A percentile compares a stretch with the other conserved stretches of the same genome.
These are phyloP conservation scores for Gnathonemus echidnorhynchus DNA, from an alignment of 2,113 vertebrate species.

Conservation along the genomic window DNA sequence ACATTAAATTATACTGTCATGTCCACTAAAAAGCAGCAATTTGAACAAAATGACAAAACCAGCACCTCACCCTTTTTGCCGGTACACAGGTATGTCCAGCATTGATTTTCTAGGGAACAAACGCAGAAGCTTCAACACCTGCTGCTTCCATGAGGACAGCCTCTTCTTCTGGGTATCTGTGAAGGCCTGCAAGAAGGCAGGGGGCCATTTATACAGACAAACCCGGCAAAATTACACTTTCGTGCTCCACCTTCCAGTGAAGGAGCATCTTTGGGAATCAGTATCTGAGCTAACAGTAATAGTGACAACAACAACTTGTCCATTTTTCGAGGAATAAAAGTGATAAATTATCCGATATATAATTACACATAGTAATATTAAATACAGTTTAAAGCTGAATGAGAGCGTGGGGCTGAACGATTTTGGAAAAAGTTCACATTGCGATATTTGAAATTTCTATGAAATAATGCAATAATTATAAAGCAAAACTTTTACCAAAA, in stretches of 20 bases:
- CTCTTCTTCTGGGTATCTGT: conserved; percentile 90
- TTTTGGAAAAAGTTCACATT: neutral
- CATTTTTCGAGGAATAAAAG: neutral
- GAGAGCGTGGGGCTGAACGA: neutral
- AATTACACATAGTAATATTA: neutral
- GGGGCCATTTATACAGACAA: neutral
- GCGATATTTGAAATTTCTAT: neutral
- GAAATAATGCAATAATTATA: neutral
- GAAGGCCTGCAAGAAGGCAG: conserved; percentile 65
- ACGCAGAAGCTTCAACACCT: conserved; percentile 85
- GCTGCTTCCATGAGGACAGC: conserved; percentile 89
- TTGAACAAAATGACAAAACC: neutral
- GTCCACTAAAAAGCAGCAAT: neutral
- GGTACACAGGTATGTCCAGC: conserved; percentile 80
- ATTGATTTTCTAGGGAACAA: conserved; percentile 83
- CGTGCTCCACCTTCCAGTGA: neutral
- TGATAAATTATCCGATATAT: neutral
- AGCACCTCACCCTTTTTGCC: conserved; percentile 76
- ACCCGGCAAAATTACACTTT: neutral
- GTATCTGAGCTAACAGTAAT: neutral
- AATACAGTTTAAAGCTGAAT: neutral
- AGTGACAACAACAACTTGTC: neutral
- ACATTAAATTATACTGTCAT: neutral
- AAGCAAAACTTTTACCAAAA: neutral
- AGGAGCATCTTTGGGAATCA: neutral